Evolutionary conservation across 2,797 vertebrate genomes (phyloP).

Genomic region (Sebastes trivittatus): DNA sequence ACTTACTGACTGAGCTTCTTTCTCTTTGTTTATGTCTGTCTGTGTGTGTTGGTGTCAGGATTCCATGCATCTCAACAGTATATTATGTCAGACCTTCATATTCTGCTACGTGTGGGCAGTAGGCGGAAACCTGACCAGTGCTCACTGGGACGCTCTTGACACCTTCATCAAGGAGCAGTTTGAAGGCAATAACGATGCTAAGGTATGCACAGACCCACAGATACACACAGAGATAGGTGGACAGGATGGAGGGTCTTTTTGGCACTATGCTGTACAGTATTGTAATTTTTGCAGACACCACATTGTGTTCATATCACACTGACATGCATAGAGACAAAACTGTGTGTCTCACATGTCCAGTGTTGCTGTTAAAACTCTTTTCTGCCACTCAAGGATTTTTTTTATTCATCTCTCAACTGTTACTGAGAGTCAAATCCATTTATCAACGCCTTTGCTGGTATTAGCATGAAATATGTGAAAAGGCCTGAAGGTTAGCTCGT

Average conservation of each 20-base stretch:
- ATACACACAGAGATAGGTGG: background rate
- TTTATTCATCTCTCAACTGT: background rate
- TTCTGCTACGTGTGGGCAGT: slow-evolving; percentile 89
- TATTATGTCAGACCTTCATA: slow-evolving; percentile 87
- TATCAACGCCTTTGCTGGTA: background rate
- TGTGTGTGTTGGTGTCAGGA: slow-evolving; percentile 74
- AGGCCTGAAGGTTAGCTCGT: slow-evolving; percentile 16
- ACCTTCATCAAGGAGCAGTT: slow-evolving; percentile 85
- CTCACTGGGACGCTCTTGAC: slow-evolving; percentile 84
- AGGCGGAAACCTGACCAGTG: slow-evolving; percentile 84
- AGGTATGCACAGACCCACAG: slow-evolving; percentile 69
- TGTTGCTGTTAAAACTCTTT: background rate
- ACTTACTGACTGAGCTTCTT: background rate
- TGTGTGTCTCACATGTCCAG: background rate
- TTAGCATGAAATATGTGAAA: slow-evolving; percentile 16
- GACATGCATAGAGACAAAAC: background rate
- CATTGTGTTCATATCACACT: background rate
- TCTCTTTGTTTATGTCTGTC: slow-evolving; percentile 4
- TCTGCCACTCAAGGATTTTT: background rate
- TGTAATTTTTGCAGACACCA: too few species aligned
- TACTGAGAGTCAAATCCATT: slow-evolving; percentile 13
- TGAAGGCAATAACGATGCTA: slow-evolving; percentile 80
- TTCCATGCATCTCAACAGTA: slow-evolving; percentile 69
- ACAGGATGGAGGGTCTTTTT: background rate
- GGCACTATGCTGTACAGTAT: background rate